These are phyloP conservation scores for Sialis fuliginosa DNA, from an alignment of 2,888 invertebrate species.

Conservation along the genomic window DNA sequence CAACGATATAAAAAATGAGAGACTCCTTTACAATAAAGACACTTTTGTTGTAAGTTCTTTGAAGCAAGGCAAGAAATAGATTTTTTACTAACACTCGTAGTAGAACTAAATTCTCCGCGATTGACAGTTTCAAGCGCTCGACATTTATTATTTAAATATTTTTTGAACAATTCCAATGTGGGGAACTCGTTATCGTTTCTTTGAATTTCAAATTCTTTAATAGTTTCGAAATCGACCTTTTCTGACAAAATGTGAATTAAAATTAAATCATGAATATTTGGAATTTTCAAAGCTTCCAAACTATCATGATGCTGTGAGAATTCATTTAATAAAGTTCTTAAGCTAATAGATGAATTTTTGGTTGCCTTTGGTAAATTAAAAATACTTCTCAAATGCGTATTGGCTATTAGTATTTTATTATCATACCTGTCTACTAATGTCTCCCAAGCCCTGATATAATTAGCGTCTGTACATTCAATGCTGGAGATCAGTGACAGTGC, in stretches of 20 bases:
- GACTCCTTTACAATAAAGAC: neutral
- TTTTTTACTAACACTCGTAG: no score
- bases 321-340: neutral
- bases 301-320: neutral
- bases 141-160: no score
- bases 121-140: neutral
- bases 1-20: no score
- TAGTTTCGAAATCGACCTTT: neutral
- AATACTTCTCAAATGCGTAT: neutral
- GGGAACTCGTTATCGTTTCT: neutral
- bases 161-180: neutral
- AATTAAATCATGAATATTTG: neutral
- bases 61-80: neutral
- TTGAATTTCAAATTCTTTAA: neutral
- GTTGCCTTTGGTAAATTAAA: neutral
- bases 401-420: neutral
- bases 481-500: neutral
- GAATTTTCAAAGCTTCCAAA: neutral
- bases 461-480: neutral
- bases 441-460: neutral
- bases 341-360: no score
- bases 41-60: neutral
- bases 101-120: no score
- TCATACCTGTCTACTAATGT: neutral
- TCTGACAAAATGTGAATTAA: neutral